Evolutionary conservation across 2,888 invertebrate genomes (phyloP).

Genomic region (Pammene fasciana): DNA sequence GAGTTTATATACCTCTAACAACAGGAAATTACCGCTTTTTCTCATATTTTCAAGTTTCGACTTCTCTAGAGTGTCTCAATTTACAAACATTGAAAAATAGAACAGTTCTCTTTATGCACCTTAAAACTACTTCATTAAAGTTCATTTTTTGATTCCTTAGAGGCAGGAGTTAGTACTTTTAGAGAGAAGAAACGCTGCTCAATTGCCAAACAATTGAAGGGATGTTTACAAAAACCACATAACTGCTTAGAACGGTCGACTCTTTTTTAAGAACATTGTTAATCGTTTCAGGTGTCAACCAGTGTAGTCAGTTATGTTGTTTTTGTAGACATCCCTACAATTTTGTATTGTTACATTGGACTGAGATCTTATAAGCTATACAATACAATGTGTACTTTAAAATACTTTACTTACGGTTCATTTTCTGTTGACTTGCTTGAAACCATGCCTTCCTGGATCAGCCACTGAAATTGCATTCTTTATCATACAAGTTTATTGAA

Average conservation of each 20-base stretch:
- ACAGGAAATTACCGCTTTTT: constrained; percentile 46
- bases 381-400: constrained; percentile 45
- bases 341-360: constrained; percentile 60
- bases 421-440: constrained; percentile 13
- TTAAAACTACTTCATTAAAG: constrained; percentile 14
- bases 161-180: constrained; percentile 44
- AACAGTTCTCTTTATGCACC: background rate
- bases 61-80: constrained; percentile 44
- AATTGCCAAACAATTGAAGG: too few relatives aligned
- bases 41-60: constrained; percentile 50
- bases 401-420: background rate
- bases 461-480: constrained; percentile 48
- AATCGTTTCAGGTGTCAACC: too few relatives aligned
- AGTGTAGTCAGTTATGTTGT: too few relatives aligned
- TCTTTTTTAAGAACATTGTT: too few relatives aligned
- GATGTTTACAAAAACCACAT: too few relatives aligned
- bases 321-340: too few relatives aligned
- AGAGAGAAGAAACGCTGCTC: constrained; percentile 46
- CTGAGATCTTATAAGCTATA: constrained; percentile 46
- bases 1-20: background rate
- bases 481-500: constrained; percentile 48
- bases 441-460: constrained; percentile 34
- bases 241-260: too few relatives aligned
- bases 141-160: constrained; percentile 29
- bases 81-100: constrained; percentile 41